These are phyloP conservation scores for Lampris megalopsis DNA, from an alignment of 2,113 vertebrate species.

Conservation along the genomic window DNA sequence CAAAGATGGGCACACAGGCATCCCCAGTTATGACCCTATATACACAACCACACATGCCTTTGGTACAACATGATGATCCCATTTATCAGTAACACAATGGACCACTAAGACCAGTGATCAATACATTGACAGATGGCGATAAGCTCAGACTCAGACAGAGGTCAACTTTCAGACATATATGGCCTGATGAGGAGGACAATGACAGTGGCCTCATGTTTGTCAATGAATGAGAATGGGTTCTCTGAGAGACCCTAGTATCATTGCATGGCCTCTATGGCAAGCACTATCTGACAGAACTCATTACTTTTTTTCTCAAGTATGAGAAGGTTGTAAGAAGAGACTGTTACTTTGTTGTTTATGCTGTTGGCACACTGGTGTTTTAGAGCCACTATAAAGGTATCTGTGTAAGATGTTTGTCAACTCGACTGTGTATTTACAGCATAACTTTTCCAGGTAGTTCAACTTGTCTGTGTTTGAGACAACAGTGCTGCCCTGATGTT, in stretches of 20 bases:
- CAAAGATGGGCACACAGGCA: slow-evolving; percentile 65
- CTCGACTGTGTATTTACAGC: slow-evolving; percentile 48
- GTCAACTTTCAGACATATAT: slow-evolving; percentile 56
- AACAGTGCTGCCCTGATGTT: slow-evolving; percentile 22
- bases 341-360: slow-evolving; percentile 5
- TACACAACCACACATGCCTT: slow-evolving; percentile 48
- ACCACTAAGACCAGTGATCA: slow-evolving; percentile 56
- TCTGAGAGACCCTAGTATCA: not conserved
- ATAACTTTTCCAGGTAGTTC: slow-evolving; percentile 46
- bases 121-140: slow-evolving; percentile 52
- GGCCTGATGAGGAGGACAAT: slow-evolving; percentile 13
- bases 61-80: slow-evolving; percentile 62
- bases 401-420: slow-evolving; percentile 40
- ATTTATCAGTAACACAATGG: slow-evolving; percentile 60
- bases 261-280: too few relatives aligned
- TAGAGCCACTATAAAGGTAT: not conserved
- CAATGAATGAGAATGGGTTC: not conserved
- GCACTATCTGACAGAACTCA: not conserved
- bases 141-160: slow-evolving; percentile 61
- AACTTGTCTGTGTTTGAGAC: slow-evolving; percentile 40
- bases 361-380: slow-evolving; percentile 43
- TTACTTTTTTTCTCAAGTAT: not conserved
- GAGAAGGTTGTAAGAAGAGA: slow-evolving; percentile 38
- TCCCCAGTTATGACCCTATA: slow-evolving; percentile 61
- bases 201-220: not conserved